Evolutionary conservation across 2,888 invertebrate genomes (phyloP), one percentile per base, ranked within the genome.

Genomic region (Saturnia japonica): DNA sequence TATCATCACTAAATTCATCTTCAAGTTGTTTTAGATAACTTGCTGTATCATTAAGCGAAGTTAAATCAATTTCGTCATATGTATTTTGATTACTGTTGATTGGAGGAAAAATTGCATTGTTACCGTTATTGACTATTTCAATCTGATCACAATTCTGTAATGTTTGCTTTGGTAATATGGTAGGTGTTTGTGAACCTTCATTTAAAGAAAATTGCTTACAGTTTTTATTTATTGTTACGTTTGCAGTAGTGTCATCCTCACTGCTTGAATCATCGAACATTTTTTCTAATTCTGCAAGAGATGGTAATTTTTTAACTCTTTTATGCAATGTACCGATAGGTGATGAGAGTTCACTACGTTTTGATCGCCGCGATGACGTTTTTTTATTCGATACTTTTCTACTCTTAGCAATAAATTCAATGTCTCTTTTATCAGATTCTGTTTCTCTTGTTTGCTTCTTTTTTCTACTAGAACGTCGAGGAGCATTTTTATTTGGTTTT

Each of bases 241-340:
- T 54, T 54, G 54, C 14, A 43, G 43, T 22, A 54, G 54, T 11
- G 22, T 54, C n/a, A 54, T 54, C 75, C 28, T 80, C 82, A 60
- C 74, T 75, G 69, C 83, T 82, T 68, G 83, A 80, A 70, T 82
- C 80, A 28, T 80, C 80, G 77, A 72, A 87, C 79, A 83, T 79
- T 74, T 79, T 80, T 68, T 86, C 81, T 16, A 88, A 75, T 7
- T 86, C 85, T 0, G 80, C 70, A 62, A 87, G 71, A 3, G 83
- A 78, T 25, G 86, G 87, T 80, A 87, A 77, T 9, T 79, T 81
- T 72, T 78, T 86, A 6, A 81, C 78, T 72, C 84, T 85, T 6
- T 74, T 71, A 68, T 78, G 80, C 25, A 28, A 11, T 16, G 16
- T 62, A 12, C 54, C 22, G 22, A 22, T 22, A 22, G 54, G 1